Percentiles rank a stretch among this genome's conserved stretches.
Evolutionary conservation across 1,140 invertebrate species (phyloP).

Genomic region (Colletes latitarsis): DNA sequence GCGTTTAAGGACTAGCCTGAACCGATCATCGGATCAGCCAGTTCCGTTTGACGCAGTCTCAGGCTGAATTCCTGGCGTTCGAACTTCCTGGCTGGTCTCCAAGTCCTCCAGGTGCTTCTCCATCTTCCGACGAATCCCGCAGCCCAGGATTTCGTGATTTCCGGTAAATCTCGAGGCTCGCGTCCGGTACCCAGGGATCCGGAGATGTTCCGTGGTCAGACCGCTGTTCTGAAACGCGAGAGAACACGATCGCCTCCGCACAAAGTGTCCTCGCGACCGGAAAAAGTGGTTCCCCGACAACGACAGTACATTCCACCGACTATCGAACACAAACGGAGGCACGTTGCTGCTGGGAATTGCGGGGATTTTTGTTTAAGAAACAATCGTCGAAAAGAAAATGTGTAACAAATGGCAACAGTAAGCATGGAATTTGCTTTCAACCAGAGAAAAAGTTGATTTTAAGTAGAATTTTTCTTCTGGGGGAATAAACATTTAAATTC

Average conservation of each 20-base stretch:
- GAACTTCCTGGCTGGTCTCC: neutral
- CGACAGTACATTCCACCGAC: neutral
- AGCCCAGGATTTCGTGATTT: neutral
- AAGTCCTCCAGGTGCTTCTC: neutral
- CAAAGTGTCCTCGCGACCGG: neutral
- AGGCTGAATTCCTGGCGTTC: neutral
- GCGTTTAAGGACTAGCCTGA: neutral
- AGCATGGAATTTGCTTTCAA: too few species aligned
- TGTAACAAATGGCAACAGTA: too few species aligned
- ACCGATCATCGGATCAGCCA: neutral
- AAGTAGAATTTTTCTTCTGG: too few species aligned
- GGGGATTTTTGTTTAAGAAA: too few species aligned
- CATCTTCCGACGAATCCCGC: too few species aligned
- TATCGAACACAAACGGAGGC: neutral
- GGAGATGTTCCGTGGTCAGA: slow-evolving; percentile 56
- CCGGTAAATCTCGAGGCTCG: neutral
- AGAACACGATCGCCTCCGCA: neutral
- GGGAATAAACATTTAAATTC: too few species aligned
- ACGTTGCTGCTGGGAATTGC: too few species aligned
- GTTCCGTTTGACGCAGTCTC: neutral
- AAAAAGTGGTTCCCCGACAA: neutral
- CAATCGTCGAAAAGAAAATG: too few species aligned
- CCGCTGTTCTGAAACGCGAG: slow-evolving; percentile 62
- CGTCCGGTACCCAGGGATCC: neutral
- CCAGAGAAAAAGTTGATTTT: too few species aligned